phyloP scores from a whole-genome alignment of 2,113 vertebrate species.

The Clarias gariepinus region DNA sequence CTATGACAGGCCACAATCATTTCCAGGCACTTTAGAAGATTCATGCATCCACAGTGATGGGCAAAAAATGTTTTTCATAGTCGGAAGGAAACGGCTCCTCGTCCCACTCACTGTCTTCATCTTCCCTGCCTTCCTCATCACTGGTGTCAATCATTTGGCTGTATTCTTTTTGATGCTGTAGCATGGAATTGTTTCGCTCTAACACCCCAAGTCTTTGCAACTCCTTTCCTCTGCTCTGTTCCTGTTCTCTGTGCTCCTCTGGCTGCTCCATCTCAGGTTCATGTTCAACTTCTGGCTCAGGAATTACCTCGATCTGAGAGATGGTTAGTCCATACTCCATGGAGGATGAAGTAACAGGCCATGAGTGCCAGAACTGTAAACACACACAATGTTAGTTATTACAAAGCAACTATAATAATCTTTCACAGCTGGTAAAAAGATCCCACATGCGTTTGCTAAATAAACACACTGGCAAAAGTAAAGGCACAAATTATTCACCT shows the following conservation, averaged over 20 bases:
- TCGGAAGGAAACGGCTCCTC: constrained; percentile 24
- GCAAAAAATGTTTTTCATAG: constrained; percentile 54
- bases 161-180: constrained; percentile 31
- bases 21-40: not conserved
- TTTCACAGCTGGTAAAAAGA: not conserved
- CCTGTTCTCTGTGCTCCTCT: not conserved
- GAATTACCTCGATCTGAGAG: constrained; percentile 2
- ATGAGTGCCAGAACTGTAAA: constrained; percentile 23
- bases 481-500: not conserved
- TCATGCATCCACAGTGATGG: constrained; percentile 5
- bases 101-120: constrained; percentile 29
- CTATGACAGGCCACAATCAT: not conserved
- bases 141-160: constrained; percentile 47
- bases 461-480: not conserved
- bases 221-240: not conserved
- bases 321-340: not conserved
- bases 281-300: not conserved
- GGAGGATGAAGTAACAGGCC: not conserved
- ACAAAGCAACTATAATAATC: not conserved
- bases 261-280: not conserved
- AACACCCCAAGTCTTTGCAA: not conserved
- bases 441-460: not conserved
- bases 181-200: not conserved
- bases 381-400: not conserved
- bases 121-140: constrained; percentile 21